phyloP scores from a whole-genome alignment of 35 echinoderm and acorn worm genomes.

The Strongylocentrotus purpuratus region DNA sequence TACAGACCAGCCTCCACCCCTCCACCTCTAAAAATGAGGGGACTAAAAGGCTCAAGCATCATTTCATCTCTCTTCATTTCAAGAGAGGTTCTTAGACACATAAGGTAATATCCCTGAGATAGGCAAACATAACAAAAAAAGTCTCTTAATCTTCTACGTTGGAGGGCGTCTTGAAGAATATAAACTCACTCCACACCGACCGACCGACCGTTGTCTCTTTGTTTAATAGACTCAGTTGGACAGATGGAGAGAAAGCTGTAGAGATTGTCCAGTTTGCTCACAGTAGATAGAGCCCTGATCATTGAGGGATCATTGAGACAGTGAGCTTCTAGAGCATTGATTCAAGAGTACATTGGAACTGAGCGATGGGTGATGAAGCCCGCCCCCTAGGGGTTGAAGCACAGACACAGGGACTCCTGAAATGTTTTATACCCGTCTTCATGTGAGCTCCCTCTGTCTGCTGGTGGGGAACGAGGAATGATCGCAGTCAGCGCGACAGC shows the following conservation, averaged over 20 bases:
- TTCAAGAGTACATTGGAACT: not conserved
- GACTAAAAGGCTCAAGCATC: constrained; percentile 39
- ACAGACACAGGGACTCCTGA: constrained; percentile 44
- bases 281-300: not conserved
- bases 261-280: not conserved
- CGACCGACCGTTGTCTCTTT: not conserved
- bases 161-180: not conserved
- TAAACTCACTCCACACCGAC: not conserved
- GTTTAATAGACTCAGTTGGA: too few species aligned
- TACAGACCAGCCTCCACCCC: not conserved
- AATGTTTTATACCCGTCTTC: constrained; percentile 39
- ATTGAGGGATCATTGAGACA: not conserved
- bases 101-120: constrained; percentile 55
- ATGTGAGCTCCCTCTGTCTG: constrained; percentile 17
- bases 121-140: constrained; percentile 32
- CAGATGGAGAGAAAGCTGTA: not conserved
- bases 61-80: not conserved
- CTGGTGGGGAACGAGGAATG: not conserved
- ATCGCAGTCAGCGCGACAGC: not conserved
- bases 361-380: not conserved
- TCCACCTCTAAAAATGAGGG: constrained; percentile 24
- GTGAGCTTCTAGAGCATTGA: not conserved
- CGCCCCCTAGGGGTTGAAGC: not conserved
- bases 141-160: not conserved
- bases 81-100: constrained; percentile 47